phyloP scores from a whole-genome alignment of 2,888 invertebrate genomes.

The Caenorhabditis sp. region DNA sequence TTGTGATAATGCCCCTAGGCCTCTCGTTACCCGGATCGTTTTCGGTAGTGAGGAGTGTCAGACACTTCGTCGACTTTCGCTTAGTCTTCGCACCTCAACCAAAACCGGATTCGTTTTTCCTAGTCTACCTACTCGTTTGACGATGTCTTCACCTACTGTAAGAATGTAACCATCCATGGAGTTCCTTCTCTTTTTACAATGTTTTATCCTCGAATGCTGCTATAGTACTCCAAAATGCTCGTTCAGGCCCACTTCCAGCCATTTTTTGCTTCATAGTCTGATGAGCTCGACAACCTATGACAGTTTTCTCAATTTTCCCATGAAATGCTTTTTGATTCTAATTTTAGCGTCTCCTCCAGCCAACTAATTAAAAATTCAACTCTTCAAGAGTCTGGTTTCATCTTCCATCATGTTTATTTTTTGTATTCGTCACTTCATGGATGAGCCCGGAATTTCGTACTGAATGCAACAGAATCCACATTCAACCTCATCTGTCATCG shows the following conservation, averaged over 20 bases:
- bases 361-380: too few relatives aligned
- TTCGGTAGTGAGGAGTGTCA: conserved; percentile 29
- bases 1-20: conserved; percentile 6
- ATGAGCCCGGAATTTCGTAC: too few relatives aligned
- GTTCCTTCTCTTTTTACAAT: background rate
- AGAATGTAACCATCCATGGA: background rate
- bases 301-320: too few relatives aligned
- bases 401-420: too few relatives aligned
- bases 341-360: too few relatives aligned
- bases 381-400: too few relatives aligned
- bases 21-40: conserved; percentile 1
- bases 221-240: too few relatives aligned
- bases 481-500: conserved; percentile 20
- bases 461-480: background rate
- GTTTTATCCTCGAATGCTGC: background rate
- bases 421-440: background rate
- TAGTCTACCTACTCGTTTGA: background rate
- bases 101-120: conserved; percentile 46
- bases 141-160: background rate
- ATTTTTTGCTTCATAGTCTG: too few relatives aligned
- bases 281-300: too few relatives aligned
- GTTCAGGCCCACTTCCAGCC: too few relatives aligned
- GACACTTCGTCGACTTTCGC: conserved; percentile 53
- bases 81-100: conserved; percentile 41
- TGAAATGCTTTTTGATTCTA: too few relatives aligned